A percentile compares a stretch with the other conserved stretches of the same genome.
Evolutionary conservation across 2,797 vertebrate genomes (phyloP).

Genomic region (Gymnopithys bicolor): DNA sequence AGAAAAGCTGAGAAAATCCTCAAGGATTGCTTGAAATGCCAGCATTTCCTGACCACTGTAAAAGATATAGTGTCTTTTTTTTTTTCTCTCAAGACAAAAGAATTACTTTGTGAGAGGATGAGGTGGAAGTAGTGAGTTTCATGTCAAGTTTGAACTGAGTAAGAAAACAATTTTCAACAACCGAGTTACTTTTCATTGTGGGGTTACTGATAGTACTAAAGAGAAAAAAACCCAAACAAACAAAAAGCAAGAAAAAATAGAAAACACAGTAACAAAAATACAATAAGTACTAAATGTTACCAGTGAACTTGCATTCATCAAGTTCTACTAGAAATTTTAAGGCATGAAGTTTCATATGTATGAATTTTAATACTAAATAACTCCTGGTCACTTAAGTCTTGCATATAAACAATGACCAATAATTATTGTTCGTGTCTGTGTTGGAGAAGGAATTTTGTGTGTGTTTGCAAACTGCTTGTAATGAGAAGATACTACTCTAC

Average conservation of each 20-base stretch:
- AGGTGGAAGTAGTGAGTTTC: background rate
- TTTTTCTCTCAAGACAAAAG: background rate
- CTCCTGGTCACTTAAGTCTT: background rate
- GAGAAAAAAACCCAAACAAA: background rate
- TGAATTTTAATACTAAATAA: background rate
- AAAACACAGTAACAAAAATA: background rate
- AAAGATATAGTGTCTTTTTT: background rate
- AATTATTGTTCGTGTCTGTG: fast-evolving
- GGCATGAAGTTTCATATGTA: background rate
- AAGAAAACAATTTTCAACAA: background rate
- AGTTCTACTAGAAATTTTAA: background rate
- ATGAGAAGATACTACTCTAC: background rate
- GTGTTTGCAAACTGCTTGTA: background rate
- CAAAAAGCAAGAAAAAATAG: background rate
- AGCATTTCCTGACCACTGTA: background rate
- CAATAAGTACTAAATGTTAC: background rate
- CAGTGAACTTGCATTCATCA: background rate
- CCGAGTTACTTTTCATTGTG: background rate
- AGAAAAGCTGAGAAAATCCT: background rate
- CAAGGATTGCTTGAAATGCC: background rate
- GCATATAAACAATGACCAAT: background rate
- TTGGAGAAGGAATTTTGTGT: background rate
- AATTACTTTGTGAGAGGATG: background rate
- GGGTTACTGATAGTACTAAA: background rate
- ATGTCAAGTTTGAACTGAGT: background rate